Evolutionary conservation across 1,140 invertebrate species (phyloP).

Genomic region (Drosophila fuyamai): DNA sequence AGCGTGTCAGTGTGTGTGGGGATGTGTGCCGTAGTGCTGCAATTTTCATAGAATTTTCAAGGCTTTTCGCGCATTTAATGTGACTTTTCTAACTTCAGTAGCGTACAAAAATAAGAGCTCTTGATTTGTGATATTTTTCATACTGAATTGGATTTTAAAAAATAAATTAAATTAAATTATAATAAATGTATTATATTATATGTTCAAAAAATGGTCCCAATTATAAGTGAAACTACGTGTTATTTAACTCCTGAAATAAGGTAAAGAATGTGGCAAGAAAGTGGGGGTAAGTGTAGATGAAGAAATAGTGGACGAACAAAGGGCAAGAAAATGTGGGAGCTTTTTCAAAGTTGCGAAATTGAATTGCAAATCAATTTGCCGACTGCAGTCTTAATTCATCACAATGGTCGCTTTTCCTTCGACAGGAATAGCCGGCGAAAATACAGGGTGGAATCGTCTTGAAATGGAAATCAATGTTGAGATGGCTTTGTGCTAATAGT

Average conservation of each 20-base stretch:
- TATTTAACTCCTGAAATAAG: constrained; percentile 1
- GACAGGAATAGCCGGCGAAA: not conserved
- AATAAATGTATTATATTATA: too few relatives aligned
- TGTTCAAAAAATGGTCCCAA: too few relatives aligned
- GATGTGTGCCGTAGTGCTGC: too few relatives aligned
- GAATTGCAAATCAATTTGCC: constrained; percentile 57
- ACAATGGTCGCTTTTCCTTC: constrained; percentile 8
- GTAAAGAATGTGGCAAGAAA: not conserved
- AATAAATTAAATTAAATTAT: too few relatives aligned
- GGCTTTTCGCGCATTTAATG: not conserved
- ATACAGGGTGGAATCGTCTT: not conserved
- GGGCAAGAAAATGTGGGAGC: not conserved
- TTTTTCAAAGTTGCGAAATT: constrained; percentile 34
- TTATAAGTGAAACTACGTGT: not conserved
- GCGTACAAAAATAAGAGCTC: too few relatives aligned
- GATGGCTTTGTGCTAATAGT: constrained; percentile 34
- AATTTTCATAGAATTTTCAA: not conserved
- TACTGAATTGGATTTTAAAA: not conserved
- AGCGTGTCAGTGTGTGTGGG: constrained; percentile 23
- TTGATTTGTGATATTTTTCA: not conserved
- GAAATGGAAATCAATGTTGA: constrained; percentile 27
- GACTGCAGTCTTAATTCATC: constrained; percentile 37
- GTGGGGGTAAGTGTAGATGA: not conserved
- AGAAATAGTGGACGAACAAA: not conserved
- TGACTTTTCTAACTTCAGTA: too few relatives aligned